These are phyloP conservation scores for Solenopsis invicta DNA, from an alignment of 1,140 invertebrate species.

Conservation along the genomic window DNA sequence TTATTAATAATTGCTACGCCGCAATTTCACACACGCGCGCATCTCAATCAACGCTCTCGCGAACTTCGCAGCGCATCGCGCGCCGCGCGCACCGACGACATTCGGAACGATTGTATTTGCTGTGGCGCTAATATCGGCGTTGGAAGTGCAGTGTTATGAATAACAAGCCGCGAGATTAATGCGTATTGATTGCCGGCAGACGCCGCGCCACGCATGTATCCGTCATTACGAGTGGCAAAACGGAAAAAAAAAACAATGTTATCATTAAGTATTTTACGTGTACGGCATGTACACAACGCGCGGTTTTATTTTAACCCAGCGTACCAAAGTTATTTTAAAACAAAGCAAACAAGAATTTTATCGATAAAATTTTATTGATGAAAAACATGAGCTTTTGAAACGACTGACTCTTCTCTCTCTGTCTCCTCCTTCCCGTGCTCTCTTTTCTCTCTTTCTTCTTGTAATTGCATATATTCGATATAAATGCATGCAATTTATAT, in stretches of 20 bases:
- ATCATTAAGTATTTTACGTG: neutral
- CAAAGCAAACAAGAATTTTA: neutral
- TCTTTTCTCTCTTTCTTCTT: neutral
- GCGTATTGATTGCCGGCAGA: neutral
- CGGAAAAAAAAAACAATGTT: neutral
- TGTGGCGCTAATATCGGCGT: neutral
- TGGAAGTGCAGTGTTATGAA: slow-evolving; percentile 25
- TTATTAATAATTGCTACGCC: slow-evolving; percentile 38
- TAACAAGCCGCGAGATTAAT: slow-evolving; percentile 39
- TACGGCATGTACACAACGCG: neutral
- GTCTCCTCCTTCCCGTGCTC: neutral
- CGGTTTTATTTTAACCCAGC: neutral
- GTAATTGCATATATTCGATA: neutral
- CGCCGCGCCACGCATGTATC: neutral
- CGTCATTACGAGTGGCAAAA: neutral
- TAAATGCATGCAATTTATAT: neutral
- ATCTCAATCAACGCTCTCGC: slow-evolving; percentile 11
- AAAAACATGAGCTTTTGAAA: no score
- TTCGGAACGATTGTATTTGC: slow-evolving; percentile 27
- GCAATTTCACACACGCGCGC: slow-evolving; percentile 12
- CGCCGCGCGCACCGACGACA: neutral
- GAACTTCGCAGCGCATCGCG: neutral
- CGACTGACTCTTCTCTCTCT: neutral
- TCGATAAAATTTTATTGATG: neutral
- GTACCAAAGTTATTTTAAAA: neutral